Conservation (phyloP, 53 echinoderm and acorn worm genomes). For the Arbacia lixula region DNA sequence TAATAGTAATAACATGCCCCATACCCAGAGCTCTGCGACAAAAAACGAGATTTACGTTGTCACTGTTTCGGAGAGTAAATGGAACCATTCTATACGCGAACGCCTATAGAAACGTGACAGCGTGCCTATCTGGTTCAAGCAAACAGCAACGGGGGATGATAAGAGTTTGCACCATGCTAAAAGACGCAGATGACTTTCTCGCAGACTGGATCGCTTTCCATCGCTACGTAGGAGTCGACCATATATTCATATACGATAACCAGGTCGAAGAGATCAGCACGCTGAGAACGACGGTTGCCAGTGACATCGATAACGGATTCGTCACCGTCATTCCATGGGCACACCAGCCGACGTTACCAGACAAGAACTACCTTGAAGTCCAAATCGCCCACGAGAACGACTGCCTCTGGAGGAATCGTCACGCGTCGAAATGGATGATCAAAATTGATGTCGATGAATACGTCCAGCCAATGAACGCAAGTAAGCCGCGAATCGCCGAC, state of each 20-base stretch:
- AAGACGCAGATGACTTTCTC: slow-evolving; percentile 67
- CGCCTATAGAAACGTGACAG: slow-evolving; percentile 68
- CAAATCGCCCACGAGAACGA: slow-evolving; percentile 94
- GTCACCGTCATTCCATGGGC: slow-evolving; percentile 84
- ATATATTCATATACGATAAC: slow-evolving; percentile 85
- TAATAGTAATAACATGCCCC: slow-evolving; percentile 73
- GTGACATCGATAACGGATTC: slow-evolving; percentile 63
- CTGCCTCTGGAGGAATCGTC: slow-evolving; percentile 81
- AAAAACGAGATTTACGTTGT: slow-evolving; percentile 51
- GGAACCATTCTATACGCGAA: slow-evolving; percentile 44
- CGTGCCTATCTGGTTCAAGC: slow-evolving; percentile 59
- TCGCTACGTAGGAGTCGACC: slow-evolving; percentile 72
- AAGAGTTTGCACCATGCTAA: slow-evolving; percentile 85
- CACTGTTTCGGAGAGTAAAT: slow-evolving; percentile 48
- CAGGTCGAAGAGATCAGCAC: slow-evolving; percentile 55
- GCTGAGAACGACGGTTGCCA: slow-evolving; percentile 53
- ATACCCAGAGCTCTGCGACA: slow-evolving; percentile 39
- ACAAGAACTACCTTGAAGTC: slow-evolving; percentile 81
- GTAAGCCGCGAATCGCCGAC: slow-evolving; percentile 59
- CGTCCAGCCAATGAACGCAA: slow-evolving; percentile 84
- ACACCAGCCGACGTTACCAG: slow-evolving; percentile 54
- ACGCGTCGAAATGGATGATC: slow-evolving; percentile 77
- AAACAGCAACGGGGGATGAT: slow-evolving; percentile 48
- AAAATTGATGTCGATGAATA: slow-evolving; percentile 92
- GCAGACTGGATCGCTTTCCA: slow-evolving; percentile 80